A percentile compares a stretch with the other conserved stretches of the same genome.
phyloP scores from a whole-genome alignment of 2,888 invertebrate species.

The Hydrotaea diabolus region DNA sequence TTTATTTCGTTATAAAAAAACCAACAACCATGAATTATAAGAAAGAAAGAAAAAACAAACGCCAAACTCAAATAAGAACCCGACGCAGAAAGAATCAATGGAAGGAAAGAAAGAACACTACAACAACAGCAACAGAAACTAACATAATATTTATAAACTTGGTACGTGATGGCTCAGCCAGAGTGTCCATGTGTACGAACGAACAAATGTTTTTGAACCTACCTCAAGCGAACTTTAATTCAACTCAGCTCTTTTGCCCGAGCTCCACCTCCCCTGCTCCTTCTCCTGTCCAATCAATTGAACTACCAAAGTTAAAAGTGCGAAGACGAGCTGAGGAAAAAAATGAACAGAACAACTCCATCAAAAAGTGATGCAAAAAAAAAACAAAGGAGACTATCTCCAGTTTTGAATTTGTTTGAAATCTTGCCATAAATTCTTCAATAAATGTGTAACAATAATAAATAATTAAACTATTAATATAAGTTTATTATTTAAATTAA shows the following conservation, averaged over 20 bases:
- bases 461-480: no score
- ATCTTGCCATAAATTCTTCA: no score
- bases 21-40: not conserved
- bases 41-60: not conserved
- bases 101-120: not conserved
- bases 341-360: not conserved
- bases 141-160: constrained; percentile 56
- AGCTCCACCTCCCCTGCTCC: no score
- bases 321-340: not conserved
- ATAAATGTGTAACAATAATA: no score
- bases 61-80: not conserved
- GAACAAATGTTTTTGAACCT: constrained; percentile 10
- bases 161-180: constrained; percentile 60
- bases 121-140: constrained; percentile 20
- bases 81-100: no score
- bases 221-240: constrained; percentile 16
- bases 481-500: no score
- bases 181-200: not conserved
- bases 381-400: no score
- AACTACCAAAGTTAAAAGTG: constrained; percentile 7
- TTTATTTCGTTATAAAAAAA: constrained; percentile 25
- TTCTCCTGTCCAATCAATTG: not conserved
- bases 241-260: not conserved
- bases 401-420: no score
- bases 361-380: not conserved